Conservation (phyloP, 2,113 vertebrate species). For the Grantiella picta region DNA sequence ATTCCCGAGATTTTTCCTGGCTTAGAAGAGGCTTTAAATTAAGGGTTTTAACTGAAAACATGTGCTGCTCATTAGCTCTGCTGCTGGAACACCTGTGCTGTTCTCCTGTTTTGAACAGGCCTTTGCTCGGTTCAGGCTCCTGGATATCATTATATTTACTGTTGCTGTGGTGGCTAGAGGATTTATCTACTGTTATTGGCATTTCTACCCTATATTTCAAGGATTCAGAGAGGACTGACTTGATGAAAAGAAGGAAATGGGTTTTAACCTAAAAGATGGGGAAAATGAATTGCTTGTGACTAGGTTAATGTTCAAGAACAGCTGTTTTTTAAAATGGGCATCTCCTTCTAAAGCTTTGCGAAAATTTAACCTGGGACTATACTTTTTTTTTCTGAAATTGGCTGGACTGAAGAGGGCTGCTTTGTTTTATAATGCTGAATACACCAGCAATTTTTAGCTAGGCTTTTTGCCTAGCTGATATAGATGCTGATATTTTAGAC, state of each 20-base stretch:
- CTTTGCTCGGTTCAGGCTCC: background rate
- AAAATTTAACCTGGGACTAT: background rate
- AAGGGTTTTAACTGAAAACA: conserved; percentile 9
- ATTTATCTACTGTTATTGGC: background rate
- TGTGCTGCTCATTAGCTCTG: conserved; percentile 26
- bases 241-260: background rate
- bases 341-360: background rate
- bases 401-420: background rate
- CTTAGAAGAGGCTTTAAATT: conserved; percentile 19
- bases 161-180: background rate
- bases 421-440: background rate
- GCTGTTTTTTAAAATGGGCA: background rate
- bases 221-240: background rate
- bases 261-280: background rate
- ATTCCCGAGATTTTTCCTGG: background rate
- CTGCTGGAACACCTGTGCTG: background rate
- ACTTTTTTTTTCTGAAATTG: fast-evolving
- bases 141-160: background rate
- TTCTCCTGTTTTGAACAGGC: background rate
- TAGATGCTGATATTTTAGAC: background rate
- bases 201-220: background rate
- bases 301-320: background rate
- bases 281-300: background rate
- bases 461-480: background rate
- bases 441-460: background rate